A percentile compares a stretch with the other conserved stretches of the same genome.
Evolutionary conservation across 2,797 vertebrate species (phyloP).

Genomic region (Heteromormyrus szaboi): DNA sequence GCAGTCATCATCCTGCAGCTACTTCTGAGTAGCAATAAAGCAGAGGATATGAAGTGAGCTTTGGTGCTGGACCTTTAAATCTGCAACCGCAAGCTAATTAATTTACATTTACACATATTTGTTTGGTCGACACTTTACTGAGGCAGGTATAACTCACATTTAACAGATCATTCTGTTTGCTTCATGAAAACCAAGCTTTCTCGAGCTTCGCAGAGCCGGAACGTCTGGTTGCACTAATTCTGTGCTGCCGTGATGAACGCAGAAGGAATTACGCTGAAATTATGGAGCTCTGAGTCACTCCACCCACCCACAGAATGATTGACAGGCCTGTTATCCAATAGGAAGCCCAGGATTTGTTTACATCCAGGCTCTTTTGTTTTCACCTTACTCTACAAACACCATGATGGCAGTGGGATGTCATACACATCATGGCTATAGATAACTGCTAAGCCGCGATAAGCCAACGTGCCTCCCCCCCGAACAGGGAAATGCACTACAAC

Average conservation of each 20-base stretch:
- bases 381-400: neutral
- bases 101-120: neutral
- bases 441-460: neutral
- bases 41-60: neutral
- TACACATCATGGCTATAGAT: neutral
- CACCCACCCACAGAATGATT: neutral
- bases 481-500: neutral
- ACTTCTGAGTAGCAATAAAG: neutral
- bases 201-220: neutral
- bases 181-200: neutral
- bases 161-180: neutral
- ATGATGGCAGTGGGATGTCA: conserved; percentile 2
- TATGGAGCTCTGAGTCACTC: neutral
- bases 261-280: neutral
- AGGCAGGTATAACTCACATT: neutral
- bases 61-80: neutral
- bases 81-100: neutral
- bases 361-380: neutral
- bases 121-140: neutral
- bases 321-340: neutral
- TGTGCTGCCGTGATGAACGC: neutral
- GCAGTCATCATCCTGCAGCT: neutral
- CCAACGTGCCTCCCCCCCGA: neutral
- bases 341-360: neutral
- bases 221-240: neutral